Percentiles rank a stretch among this genome's conserved stretches.
These are phyloP conservation scores for Choreutis nemorana DNA, from an alignment of 2,888 invertebrate species.

Conservation along the genomic window DNA sequence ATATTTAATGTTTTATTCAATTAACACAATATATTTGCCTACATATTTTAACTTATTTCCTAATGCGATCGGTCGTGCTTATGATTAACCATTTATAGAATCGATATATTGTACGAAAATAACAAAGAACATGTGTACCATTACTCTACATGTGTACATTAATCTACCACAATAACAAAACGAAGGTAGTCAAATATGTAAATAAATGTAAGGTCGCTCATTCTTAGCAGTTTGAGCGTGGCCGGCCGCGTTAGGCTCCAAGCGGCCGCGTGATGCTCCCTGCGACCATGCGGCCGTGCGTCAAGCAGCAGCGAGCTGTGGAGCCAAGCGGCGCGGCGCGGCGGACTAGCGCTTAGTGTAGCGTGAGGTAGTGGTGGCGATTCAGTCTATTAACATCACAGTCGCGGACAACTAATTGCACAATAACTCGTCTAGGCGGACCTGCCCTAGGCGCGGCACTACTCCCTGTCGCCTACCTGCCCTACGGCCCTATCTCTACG, in stretches of 20 bases:
- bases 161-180: slow-evolving; percentile 47
- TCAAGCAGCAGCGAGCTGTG: slow-evolving; percentile 8
- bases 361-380: slow-evolving; percentile 65
- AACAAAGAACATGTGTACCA: background rate
- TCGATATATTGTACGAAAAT: too few species aligned
- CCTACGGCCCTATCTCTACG: slow-evolving; percentile 29
- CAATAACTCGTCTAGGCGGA: slow-evolving; percentile 54
- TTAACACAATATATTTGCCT: too few species aligned
- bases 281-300: slow-evolving; percentile 4
- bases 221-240: slow-evolving; percentile 37
- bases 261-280: slow-evolving; percentile 7
- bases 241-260: slow-evolving; percentile 9
- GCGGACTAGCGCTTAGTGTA: slow-evolving; percentile 56
- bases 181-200: slow-evolving; percentile 27
- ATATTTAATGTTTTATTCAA: slow-evolving; percentile 33
- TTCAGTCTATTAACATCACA: slow-evolving; percentile 75
- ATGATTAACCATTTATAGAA: too few species aligned
- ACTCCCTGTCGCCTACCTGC: slow-evolving; percentile 29
- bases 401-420: slow-evolving; percentile 69
- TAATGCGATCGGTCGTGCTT: slow-evolving; percentile 49
- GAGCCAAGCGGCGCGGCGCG: slow-evolving; percentile 43
- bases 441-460: slow-evolving; percentile 26
- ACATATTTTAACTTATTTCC: too few species aligned
- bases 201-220: slow-evolving; percentile 34
- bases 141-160: slow-evolving; percentile 12